Base-by-base conservation (phyloP, 2,888 invertebrate genomes). In the Crematogaster levior region DNA sequence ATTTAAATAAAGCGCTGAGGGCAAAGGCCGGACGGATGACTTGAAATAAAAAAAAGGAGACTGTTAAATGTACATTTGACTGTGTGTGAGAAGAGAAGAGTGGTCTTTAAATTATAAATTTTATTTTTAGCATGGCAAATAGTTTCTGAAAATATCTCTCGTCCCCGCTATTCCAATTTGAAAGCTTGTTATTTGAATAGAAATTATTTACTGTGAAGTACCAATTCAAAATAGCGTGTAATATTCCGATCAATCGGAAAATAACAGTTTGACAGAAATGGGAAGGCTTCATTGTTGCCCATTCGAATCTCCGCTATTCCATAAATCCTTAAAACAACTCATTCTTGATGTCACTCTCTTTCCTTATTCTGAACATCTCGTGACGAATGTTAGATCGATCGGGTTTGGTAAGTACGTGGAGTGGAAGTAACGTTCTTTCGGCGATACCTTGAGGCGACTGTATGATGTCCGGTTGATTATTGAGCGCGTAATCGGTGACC, bases 401-500 rank as follows among this genome's bases (percentile, higher is more conserved):
- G 7, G n/a, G 7, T 12, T 21, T 3, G 15, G n/a, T 58, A 12
- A 40, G 40, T n/a, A 27, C 27, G 37, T 12, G n/a, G n/a, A 73
- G 40, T 30, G 15, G 37, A 27, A 65, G 40, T 34, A 37, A 10
- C 12, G 15, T 53, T n/a, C 24, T 37, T 10, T 27, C 18, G n/a
- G 12, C 66, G 53, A 46, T 91, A 95, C 95, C 95, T 94, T 95
- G 94, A 1, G 97, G 97, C 82, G 97, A 97, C 94, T 97, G 98
- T 88, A 98, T 95, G 91, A 98, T 98, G 94, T 98, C 97, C 27
- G 97, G 97, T 90, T 97, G 97, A 89, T 94, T 94, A 91, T 93
- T 94, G 74, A 94, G 92, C 58, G 93, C 92, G 80, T 94, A 94
- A 86, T 94, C 94, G 82, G 93, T 90, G 84, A 93, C 94, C 86